phyloP scores from a whole-genome alignment of 2,113 vertebrate species.

The Aptenodytes patagonicus region DNA sequence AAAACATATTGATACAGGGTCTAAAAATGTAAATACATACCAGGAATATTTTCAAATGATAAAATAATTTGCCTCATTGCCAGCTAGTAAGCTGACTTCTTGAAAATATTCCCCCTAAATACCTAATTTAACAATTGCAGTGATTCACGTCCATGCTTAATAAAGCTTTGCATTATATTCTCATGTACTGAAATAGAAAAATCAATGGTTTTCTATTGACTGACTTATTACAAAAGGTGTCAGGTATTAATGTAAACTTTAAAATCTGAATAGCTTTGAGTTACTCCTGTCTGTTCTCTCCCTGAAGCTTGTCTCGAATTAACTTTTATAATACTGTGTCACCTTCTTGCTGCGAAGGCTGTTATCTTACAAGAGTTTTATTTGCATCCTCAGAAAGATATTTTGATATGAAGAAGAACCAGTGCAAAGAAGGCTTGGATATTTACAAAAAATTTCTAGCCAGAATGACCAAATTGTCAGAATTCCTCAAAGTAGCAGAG shows the following conservation, averaged over 20 bases:
- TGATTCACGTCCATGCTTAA: not conserved
- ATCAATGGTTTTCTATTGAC: not conserved
- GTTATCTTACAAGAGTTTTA: constrained; percentile 13
- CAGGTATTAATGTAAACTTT: not conserved
- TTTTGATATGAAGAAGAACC: constrained; percentile 80
- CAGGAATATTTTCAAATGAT: not conserved
- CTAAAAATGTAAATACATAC: not conserved
- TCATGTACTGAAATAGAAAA: not conserved
- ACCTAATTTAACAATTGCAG: not conserved
- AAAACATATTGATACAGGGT: not conserved
- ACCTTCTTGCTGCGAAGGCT: not conserved
- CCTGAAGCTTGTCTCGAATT: not conserved
- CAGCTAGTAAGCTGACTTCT: not conserved
- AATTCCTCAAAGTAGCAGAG: constrained; percentile 79
- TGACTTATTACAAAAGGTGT: not conserved
- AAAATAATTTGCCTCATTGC: not conserved
- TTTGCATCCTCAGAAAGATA: constrained; percentile 74
- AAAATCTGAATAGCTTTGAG: not conserved
- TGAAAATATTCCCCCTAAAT: not conserved
- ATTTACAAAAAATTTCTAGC: constrained; percentile 80
- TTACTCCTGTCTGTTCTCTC: not conserved
- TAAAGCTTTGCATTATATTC: not conserved
- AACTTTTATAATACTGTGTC: not conserved
- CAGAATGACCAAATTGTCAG: constrained; percentile 74
- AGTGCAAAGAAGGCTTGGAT: constrained; percentile 81